phyloP scores from a whole-genome alignment of 2,888 invertebrate genomes.

The Scaptomyza reducta region DNA sequence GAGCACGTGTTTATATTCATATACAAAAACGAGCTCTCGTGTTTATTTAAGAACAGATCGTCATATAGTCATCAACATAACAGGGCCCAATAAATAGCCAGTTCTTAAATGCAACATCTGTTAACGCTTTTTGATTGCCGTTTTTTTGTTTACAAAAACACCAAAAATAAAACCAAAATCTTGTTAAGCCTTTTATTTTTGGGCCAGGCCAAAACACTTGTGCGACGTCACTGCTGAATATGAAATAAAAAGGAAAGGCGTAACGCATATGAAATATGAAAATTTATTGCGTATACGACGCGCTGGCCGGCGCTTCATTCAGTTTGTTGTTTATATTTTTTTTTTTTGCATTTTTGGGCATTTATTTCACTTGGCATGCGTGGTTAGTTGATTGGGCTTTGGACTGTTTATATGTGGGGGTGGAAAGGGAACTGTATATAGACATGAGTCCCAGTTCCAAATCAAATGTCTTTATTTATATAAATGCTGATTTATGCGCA shows the following conservation, averaged over 20 bases:
- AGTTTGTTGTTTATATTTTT: constrained; percentile 21
- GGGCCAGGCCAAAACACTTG: constrained; percentile 24
- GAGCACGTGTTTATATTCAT: constrained; percentile 35
- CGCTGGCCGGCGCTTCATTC: constrained; percentile 31
- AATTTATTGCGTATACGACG: constrained; percentile 78
- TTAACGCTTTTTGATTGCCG: constrained; percentile 48
- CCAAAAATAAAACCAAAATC: constrained; percentile 29
- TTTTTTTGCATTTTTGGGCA: constrained; percentile 35
- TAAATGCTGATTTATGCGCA: constrained; percentile 71
- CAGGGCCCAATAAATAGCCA: constrained; percentile 45
- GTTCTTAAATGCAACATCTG: constrained; percentile 69
- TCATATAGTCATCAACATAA: constrained; percentile 2
- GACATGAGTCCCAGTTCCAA: constrained; percentile 52
- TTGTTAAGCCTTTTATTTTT: constrained; percentile 48
- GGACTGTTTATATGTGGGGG: constrained; percentile 2
- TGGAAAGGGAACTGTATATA: background rate
- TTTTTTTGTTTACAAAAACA: constrained; percentile 70
- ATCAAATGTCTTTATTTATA: constrained; percentile 76
- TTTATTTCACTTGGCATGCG: constrained; percentile 50
- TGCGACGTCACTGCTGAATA: constrained; percentile 57
- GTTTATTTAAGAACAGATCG: constrained; percentile 62
- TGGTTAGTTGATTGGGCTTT: constrained; percentile 65
- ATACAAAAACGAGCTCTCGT: constrained; percentile 40
- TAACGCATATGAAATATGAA: constrained; percentile 69
- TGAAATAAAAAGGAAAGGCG: constrained; percentile 11